Evolutionary conservation across 2,113 vertebrate genomes (phyloP).

Genomic region (Symphodus melops): DNA sequence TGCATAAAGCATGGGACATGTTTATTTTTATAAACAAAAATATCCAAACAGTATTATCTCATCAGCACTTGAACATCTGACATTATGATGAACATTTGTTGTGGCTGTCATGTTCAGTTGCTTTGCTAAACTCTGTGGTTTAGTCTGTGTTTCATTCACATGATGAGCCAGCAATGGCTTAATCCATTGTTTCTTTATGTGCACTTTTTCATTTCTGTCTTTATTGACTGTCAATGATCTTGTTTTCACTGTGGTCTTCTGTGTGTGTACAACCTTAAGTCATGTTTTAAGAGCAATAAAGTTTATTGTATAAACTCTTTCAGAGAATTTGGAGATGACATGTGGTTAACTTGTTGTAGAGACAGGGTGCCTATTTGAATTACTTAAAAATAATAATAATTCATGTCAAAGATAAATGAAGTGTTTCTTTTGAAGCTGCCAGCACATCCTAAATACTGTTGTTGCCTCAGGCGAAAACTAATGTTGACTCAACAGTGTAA

Average conservation of each 20-base stretch:
- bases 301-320: constrained; percentile 75
- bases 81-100: constrained; percentile 66
- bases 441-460: constrained; percentile 10
- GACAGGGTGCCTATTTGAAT: constrained; percentile 13
- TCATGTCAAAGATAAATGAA: not conserved
- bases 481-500: constrained; percentile 37
- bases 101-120: constrained; percentile 75
- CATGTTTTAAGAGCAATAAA: constrained; percentile 88
- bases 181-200: constrained; percentile 72
- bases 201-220: constrained; percentile 72
- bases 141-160: constrained; percentile 78
- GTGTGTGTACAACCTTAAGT: constrained; percentile 83
- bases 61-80: constrained; percentile 63
- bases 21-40: constrained; percentile 86
- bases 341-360: constrained; percentile 25
- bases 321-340: constrained; percentile 67
- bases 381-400: not conserved
- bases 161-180: constrained; percentile 50
- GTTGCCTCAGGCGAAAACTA: constrained; percentile 13
- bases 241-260: constrained; percentile 82
- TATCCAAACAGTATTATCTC: constrained; percentile 62
- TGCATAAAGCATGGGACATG: constrained; percentile 83
- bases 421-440: too few species aligned
- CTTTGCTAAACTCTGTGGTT: constrained; percentile 72
- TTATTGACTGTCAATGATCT: constrained; percentile 77